Evolutionary conservation across 2,888 invertebrate species (phyloP), one percentile per base, ranked within the genome.

Genomic region (Argyresthia goedartella): DNA sequence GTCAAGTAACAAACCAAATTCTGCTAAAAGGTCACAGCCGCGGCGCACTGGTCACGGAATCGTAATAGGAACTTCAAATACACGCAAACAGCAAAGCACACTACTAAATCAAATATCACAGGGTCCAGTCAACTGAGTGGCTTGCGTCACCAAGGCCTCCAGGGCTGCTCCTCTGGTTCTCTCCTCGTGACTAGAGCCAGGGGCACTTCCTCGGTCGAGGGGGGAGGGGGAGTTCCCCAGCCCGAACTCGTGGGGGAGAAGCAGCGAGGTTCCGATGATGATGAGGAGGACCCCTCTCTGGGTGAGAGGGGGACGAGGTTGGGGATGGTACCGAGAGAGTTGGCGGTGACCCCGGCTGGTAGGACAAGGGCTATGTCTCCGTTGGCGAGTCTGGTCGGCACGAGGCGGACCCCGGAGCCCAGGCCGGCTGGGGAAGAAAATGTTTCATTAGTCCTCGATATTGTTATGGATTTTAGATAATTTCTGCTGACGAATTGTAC

Each of bases 301-400:
- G 92, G 91, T 0, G 94, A 94, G 13, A 94, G 91, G 0, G 93
- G 92, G 42, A 94, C 92, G 33, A 94, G 71, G 36, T 91, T 90
- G 0, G 93, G 93, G 42, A 92, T 76, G 1, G 90, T 88, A 0
- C 87, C 76, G 49, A 89, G 72, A 7, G 81, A 81, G 54, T 73
- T 79, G 46, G 82, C 73, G 41, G 88, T 88, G 16, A 90, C 81
- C 16, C 90, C 89, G 6, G 92, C 90, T 0, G 95, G 95, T 53
- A 95, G 70, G 0, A 95, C 92, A 14, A 95, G 81, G 0, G 95
- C 95, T 57, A 95, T 92, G 73, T 94, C 94, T 0, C 95, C 95
- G 66, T 95, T 95, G 25, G 94, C 90, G 14, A 95, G 71, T 58
- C 95, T 88, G 10, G 95, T 95, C 16, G 95, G 95, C 11, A 95